Conservation (phyloP, 2,113 vertebrate genomes). For the Hyla sarda region DNA sequence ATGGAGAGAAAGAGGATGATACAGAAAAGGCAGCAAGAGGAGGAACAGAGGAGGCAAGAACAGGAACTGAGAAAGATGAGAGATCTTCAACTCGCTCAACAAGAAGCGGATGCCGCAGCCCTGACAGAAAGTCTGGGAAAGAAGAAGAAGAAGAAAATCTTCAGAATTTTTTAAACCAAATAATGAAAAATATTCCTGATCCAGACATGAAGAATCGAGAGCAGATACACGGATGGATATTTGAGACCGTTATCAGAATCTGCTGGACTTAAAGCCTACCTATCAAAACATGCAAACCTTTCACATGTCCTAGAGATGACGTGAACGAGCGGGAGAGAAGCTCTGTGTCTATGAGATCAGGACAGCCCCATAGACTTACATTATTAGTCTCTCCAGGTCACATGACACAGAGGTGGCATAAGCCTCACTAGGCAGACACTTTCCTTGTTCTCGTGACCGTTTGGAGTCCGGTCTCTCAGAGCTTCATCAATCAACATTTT, state of each 20-base stretch:
- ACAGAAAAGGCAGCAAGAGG: neutral
- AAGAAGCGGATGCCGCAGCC: neutral
- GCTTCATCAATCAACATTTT: no score
- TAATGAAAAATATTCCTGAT: neutral
- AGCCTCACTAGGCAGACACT: no score
- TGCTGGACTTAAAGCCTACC: no score
- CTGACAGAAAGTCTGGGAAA: neutral
- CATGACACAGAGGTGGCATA: neutral
- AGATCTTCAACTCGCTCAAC: neutral
- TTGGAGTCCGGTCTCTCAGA: no score
- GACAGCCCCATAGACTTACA: no score
- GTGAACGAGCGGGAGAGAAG: no score
- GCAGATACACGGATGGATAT: neutral
- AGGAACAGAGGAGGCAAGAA: neutral
- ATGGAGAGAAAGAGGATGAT: neutral
- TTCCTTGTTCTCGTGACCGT: no score
- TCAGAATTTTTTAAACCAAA: neutral
- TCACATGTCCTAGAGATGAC: no score
- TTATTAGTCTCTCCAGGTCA: no score
- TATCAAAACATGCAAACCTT: no score
- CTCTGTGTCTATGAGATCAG: no score
- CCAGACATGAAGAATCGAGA: neutral
- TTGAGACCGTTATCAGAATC: neutral
- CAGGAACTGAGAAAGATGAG: neutral
- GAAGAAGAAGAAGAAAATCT: neutral